A percentile compares a stretch with the other conserved stretches of the same genome.
These are phyloP conservation scores for Stegastes partitus DNA, from an alignment of 2,113 vertebrate species.

Conservation along the genomic window DNA sequence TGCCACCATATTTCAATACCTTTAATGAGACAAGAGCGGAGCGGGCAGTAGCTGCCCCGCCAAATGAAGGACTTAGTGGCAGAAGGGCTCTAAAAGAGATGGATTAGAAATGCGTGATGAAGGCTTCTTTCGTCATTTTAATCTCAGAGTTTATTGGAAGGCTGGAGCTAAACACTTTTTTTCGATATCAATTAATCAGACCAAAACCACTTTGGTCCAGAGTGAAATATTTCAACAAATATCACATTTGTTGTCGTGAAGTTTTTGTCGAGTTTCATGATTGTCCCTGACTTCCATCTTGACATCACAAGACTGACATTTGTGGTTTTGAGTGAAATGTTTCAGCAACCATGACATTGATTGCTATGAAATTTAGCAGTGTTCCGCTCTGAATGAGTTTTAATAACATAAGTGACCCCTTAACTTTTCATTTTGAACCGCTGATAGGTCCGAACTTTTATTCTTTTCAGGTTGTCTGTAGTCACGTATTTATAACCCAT, in stretches of 20 bases:
- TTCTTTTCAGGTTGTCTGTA: too few relatives aligned
- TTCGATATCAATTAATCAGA: background rate
- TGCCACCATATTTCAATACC: slow-evolving; percentile 43
- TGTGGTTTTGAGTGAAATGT: too few relatives aligned
- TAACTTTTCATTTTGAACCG: too few relatives aligned
- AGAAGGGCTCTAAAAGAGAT: slow-evolving; percentile 9
- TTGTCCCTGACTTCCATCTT: too few relatives aligned
- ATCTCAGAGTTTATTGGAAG: slow-evolving; percentile 10
- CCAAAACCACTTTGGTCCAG: background rate
- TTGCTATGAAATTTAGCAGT: too few relatives aligned
- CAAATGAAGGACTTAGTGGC: slow-evolving; percentile 21
- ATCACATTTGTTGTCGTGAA: background rate
- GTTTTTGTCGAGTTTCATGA: too few relatives aligned
- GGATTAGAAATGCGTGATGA: slow-evolving; percentile 6
- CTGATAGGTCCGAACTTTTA: too few relatives aligned
- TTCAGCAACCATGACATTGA: too few relatives aligned
- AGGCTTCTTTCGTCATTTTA: background rate
- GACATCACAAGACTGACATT: too few relatives aligned
- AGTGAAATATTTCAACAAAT: background rate
- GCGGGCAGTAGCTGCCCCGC: background rate
- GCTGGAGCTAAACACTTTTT: slow-evolving; percentile 3
- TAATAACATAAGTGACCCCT: too few relatives aligned
- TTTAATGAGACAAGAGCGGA: slow-evolving; percentile 46
- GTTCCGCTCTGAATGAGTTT: too few relatives aligned
- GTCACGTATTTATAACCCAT: too few relatives aligned